Base-by-base conservation (phyloP, 2,888 invertebrate genomes). In the Catotricha subobsoleta region DNA sequence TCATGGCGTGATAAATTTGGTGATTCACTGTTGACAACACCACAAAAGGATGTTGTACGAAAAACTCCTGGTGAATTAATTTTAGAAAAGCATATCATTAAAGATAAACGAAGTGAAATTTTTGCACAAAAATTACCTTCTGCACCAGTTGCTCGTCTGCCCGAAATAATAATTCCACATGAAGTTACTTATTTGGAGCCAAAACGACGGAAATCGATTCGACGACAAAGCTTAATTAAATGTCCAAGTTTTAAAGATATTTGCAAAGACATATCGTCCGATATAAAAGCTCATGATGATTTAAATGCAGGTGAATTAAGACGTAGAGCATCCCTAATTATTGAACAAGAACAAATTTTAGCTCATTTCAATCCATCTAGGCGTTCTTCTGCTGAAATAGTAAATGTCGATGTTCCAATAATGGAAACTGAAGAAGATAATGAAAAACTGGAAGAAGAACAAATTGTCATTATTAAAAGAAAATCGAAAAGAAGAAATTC, bases 11-110 rank as follows among this genome's bases (percentile, higher is more conserved):
- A 76, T 52, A 74, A 71, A 48, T 65, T 77, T 41, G 70, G 71
- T 1, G 68, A 72, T 2, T 75, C 76, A 51, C 58, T 72, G 39
- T 59, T 55, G 0, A 55, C 54, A 39, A 20, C 19, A 2, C 48
- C 58, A 37, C 49, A 51, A 3, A 55, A 53, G 45, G 50, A 50
- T 35, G 50, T 52, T 13, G 49, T 51, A 20, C 73, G 72, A 52
- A 79, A 78, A 54, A 69, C 76, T 0, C 68, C 79, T 2, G 83
- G 83, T 1, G 80, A 81, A 48, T 65, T 77, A 48, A 62, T 86
- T 41, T 69, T 80, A 16, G 83, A 86, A 58, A 81, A 83, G 55
- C 79, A 77, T 54, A 60, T 73, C 33, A 74, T 82, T 20, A 72
- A 70, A 51, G 71, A 77, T 51, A 66, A 70, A 52, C 59, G 68